A percentile compares a stretch with the other conserved stretches of the same genome.
phyloP scores from a whole-genome alignment of 2,797 vertebrate species.

The Phoeniculus purpureus region DNA sequence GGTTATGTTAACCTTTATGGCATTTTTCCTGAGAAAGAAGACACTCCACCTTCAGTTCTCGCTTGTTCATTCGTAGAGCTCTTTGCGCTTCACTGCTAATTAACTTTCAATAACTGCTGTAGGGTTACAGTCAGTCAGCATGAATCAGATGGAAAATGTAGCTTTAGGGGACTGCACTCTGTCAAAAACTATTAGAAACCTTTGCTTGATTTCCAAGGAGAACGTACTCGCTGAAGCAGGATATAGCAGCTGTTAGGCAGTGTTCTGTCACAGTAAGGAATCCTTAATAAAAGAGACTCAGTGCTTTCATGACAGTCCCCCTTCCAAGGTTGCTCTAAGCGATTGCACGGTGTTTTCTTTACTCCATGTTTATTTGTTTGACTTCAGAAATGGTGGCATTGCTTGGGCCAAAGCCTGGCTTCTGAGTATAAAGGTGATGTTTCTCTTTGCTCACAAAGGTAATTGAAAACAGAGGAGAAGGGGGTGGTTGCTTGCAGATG shows the following conservation, averaged over 20 bases:
- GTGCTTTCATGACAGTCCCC: not conserved
- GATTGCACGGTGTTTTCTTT: not conserved
- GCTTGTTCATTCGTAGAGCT: conserved; percentile 62
- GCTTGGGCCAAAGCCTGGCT: not conserved
- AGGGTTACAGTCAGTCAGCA: conserved; percentile 62
- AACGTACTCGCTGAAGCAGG: conserved; percentile 31
- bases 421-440: accelerated
- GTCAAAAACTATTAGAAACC: conserved; percentile 58
- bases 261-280: not conserved
- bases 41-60: conserved; percentile 1
- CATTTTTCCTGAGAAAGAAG: conserved; percentile 18
- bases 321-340: conserved; percentile 1
- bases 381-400: not conserved
- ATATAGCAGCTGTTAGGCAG: conserved; percentile 42
- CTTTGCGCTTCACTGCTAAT: conserved; percentile 67
- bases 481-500: accelerated
- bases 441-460: not conserved
- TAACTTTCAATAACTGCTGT: conserved; percentile 63
- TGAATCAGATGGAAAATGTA: conserved; percentile 72
- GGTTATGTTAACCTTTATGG: not conserved
- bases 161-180: conserved; percentile 43
- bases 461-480: not conserved
- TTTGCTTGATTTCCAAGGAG: conserved; percentile 47
- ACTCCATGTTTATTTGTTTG: not conserved
- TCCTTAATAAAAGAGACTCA: not conserved